Evolutionary conservation across 2,113 vertebrate genomes (phyloP).

Genomic region (Alosa alosa): DNA sequence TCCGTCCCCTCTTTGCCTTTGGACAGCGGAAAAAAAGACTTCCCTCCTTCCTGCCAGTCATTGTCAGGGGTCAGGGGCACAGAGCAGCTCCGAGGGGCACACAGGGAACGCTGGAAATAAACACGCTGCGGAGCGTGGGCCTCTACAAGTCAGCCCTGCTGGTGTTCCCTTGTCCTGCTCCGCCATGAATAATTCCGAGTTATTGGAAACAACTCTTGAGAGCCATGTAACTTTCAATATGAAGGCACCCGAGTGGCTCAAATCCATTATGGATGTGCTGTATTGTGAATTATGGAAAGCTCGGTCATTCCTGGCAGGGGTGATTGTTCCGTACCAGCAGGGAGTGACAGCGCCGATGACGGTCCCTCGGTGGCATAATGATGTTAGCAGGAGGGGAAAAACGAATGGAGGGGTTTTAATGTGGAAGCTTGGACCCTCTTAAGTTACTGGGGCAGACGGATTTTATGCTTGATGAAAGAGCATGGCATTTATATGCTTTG

Average conservation of each 20-base stretch:
- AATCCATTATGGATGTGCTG: conserved; percentile 9
- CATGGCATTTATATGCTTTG: not conserved
- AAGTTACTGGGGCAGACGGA: not conserved
- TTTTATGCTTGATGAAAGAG: conserved; percentile 3
- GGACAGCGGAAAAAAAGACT: not conserved
- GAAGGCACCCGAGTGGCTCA: not conserved
- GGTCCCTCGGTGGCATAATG: not conserved
- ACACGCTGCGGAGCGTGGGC: not conserved
- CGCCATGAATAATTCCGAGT: not conserved
- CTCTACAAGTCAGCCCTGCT: not conserved
- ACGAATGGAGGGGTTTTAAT: not conserved
- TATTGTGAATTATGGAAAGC: conserved; percentile 12
- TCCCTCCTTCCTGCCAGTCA: not conserved
- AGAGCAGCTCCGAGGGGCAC: not conserved
- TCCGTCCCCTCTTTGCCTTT: not conserved
- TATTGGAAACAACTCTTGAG: not conserved
- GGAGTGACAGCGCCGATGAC: not conserved
- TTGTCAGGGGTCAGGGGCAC: not conserved
- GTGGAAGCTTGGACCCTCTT: not conserved
- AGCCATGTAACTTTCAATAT: not conserved
- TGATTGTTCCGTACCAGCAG: not conserved
- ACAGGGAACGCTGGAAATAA: not conserved
- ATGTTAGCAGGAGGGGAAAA: not conserved
- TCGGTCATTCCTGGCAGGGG: not conserved
- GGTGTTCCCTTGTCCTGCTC: not conserved